Base-by-base conservation (phyloP, 2,797 vertebrate species). In the Centropyge bicolor region DNA sequence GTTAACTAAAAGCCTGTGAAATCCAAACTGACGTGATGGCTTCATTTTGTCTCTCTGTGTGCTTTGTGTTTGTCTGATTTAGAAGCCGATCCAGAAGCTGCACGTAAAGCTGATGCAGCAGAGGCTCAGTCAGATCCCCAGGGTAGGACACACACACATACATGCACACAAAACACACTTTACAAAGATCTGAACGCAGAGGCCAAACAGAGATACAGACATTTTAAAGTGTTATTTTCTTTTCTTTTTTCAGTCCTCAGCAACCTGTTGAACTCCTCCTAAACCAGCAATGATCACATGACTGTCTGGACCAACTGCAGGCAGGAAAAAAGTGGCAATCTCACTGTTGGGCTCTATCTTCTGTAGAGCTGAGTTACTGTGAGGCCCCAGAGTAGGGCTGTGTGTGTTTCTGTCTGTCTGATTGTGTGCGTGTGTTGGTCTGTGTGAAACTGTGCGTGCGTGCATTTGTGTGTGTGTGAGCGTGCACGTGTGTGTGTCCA, bases 61-160 rank as follows among this genome's bases (percentile, higher is more conserved):
- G 59, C 59, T 76, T 71, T 54, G 1, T 71, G 45, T 51, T 24
- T 36, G 35, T 69, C 72, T 89, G 48, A 56, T 22, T 74, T 80
- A 89, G 80, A 90, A 86, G 91, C 88, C 0, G 94, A 95, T 74
- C 86, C 89, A 22, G 95, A 95, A 70, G 91, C 84, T 12, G 92
- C 85, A 11, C 92, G 90, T 62, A 95, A 94, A 86, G 89, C 88
- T 24, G 92, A 94, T 12, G 75, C 84, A 64, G 85, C 81, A 22
- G 93, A 93, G 74, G 92, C 86, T 35, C 89, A 94, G 81, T 84
- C 90, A 8, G 94, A 96, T 63, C 92, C 95, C 62, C 94, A 96
- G 81, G 93, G 95, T 96, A 91, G 3, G 89, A 68, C 62, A 45
- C 55, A 54, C 6, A 64, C 24, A 63, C 10, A 72, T 41, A 31